These are phyloP conservation scores for Hycleus cichorii DNA, from an alignment of 1,140 invertebrate species.

Conservation along the genomic window DNA sequence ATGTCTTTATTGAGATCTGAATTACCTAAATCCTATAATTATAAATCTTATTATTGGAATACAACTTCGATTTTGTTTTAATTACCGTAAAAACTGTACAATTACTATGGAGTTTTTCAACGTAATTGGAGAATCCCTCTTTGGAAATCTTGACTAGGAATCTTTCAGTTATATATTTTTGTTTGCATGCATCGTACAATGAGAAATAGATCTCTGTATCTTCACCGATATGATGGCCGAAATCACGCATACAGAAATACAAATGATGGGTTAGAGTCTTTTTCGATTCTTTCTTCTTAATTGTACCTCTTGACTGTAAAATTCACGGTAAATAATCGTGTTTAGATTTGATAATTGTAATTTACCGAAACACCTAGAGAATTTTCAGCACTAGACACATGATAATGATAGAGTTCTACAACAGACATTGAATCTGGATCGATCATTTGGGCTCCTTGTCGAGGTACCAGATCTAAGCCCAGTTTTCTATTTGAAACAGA, in stretches of 20 bases:
- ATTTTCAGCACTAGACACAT: constrained; percentile 73
- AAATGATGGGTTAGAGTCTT: constrained; percentile 72
- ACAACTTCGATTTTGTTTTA: too few species aligned
- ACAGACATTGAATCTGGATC: constrained; percentile 81
- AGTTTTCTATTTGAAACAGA: constrained; percentile 60
- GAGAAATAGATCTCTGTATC: constrained; percentile 84
- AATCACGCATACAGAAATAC: constrained; percentile 82
- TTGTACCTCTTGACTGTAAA: constrained; percentile 35
- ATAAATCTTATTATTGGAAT: too few species aligned
- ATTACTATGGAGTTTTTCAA: constrained; percentile 79
- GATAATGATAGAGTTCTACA: constrained; percentile 82
- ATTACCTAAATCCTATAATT: constrained; percentile 57
- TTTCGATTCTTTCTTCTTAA: constrained; percentile 51
- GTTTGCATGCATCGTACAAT: constrained; percentile 69
- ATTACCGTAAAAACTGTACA: constrained; percentile 82
- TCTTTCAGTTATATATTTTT: constrained; percentile 70
- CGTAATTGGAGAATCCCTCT: constrained; percentile 82
- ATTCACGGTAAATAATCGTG: not conserved
- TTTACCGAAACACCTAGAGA: constrained; percentile 66
- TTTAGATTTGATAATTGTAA: constrained; percentile 11
- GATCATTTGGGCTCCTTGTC: constrained; percentile 77
- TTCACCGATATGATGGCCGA: constrained; percentile 77
- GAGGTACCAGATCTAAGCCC: constrained; percentile 83
- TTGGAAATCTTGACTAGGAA: constrained; percentile 83
- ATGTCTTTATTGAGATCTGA: constrained; percentile 74